phyloP scores from a whole-genome alignment of 2,888 invertebrate species.

The Dynastes tityus region DNA sequence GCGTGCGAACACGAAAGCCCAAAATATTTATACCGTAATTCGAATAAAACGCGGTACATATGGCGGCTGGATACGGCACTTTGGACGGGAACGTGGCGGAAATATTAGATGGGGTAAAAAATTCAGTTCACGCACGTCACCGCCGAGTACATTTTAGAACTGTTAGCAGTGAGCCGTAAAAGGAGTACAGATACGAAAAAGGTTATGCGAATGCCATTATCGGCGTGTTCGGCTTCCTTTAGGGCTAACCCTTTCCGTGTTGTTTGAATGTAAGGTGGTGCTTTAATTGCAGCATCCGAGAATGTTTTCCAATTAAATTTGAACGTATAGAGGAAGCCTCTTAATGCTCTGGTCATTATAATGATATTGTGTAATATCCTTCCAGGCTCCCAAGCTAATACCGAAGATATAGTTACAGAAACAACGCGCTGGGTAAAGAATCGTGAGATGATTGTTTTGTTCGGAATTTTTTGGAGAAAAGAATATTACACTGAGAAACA shows the following conservation, averaged over 20 bases:
- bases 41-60: constrained; percentile 40
- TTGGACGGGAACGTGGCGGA: constrained; percentile 18
- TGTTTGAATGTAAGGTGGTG: constrained; percentile 4
- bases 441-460: too few species aligned
- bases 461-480: too few species aligned
- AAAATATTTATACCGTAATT: constrained; percentile 40
- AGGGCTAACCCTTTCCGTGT: neutral
- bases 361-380: too few species aligned
- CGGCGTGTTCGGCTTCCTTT: neutral
- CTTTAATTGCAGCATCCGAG: too few species aligned
- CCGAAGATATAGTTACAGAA: too few species aligned
- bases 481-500: too few species aligned
- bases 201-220: constrained; percentile 22
- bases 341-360: too few species aligned
- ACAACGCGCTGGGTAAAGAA: too few species aligned
- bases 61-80: constrained; percentile 25
- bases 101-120: constrained; percentile 31
- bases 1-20: constrained; percentile 34
- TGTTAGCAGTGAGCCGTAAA: constrained; percentile 27
- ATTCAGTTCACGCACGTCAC: constrained; percentile 32
- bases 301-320: too few species aligned
- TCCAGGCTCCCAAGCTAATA: too few species aligned
- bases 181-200: constrained; percentile 37
- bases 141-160: constrained; percentile 31
- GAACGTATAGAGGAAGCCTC: too few species aligned